Evolutionary conservation across 2,888 invertebrate genomes (phyloP), one percentile per base, ranked within the genome.

Genomic region (Phengaris arion): DNA sequence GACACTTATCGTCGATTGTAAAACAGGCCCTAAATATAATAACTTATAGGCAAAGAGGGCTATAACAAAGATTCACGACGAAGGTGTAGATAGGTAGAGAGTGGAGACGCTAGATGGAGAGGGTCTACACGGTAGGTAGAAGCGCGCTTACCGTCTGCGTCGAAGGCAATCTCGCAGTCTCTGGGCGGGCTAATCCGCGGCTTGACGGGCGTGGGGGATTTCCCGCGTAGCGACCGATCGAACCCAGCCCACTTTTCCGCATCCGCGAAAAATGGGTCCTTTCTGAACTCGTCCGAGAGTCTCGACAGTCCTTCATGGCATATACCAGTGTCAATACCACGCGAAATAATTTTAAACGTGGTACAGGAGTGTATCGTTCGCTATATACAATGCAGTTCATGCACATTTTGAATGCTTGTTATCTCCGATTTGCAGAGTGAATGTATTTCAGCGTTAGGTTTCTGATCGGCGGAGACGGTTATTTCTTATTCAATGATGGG

Each of bases 151-250:
- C 96, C 96, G 87, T 96, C 96, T 90, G 95, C 94, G 93, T 96
- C 96, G 91, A 94, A 96, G 83, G 96, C 96, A 85, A 96, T 94
- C 92, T 96, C 96, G 85, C 94, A 94, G 86, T 96, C 95, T 81
- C 96, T 95, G 81, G 96, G 96, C 83, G 91, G 94, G 92, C 94
- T 96, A 86, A 94, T 94, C 89, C 96, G 95, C 84, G 95, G 94
- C 94, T 96, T 96, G 87, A 95, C 95, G 75, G 96, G 96, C 84
- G 96, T 96, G 83, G 96, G 96, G 79, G 96, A 96, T 85, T 87
- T 90, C 84, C 93, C 93, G 84, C 94, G 92, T 85, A 94, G 94
- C 83, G 94, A 94, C 81, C 94, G 94, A 91, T 94, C 95, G 94
- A 94, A 93, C 92, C 84, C 89, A 82, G 89, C 85, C 92, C 93